phyloP scores from a whole-genome alignment of 2,797 vertebrate species.

The Hyperoplus lanceolatus region DNA sequence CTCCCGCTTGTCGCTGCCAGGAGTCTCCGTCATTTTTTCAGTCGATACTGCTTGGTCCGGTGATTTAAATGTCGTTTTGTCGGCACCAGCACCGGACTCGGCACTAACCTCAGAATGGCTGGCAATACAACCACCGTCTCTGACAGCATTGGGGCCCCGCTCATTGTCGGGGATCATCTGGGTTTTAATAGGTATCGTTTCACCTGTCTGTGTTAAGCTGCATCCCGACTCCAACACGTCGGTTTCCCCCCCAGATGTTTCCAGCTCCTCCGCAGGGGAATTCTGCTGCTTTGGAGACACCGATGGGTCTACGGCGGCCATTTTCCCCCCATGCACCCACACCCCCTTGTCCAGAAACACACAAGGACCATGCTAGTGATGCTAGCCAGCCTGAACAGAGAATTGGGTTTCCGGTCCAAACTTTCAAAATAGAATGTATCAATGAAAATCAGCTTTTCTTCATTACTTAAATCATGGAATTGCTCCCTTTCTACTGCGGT shows the following conservation, averaged over 20 bases:
- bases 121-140: constrained; percentile 46
- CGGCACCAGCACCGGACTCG: constrained; percentile 64
- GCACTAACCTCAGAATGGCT: constrained; percentile 67
- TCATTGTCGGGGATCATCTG: constrained; percentile 26
- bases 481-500: constrained; percentile 14
- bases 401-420: constrained; percentile 46
- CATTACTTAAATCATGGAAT: constrained; percentile 4
- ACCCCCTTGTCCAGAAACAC: constrained; percentile 72
- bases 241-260: constrained; percentile 50
- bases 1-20: constrained; percentile 45
- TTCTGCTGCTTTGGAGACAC: constrained; percentile 73
- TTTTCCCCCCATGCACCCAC: constrained; percentile 84
- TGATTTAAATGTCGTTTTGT: constrained; percentile 61
- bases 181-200: constrained; percentile 7
- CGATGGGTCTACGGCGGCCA: constrained; percentile 83
- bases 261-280: constrained; percentile 61
- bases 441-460: not conserved
- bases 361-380: constrained; percentile 62
- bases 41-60: constrained; percentile 56
- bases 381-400: constrained; percentile 40
- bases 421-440: constrained; percentile 76
- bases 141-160: constrained; percentile 12
- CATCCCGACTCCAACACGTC: constrained; percentile 36
- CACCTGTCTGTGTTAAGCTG: not conserved
- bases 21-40: constrained; percentile 63